Percentiles rank a stretch among this genome's conserved stretches.
Conservation (phyloP, 2,113 vertebrate genomes). For the Cygnus atratus region DNA sequence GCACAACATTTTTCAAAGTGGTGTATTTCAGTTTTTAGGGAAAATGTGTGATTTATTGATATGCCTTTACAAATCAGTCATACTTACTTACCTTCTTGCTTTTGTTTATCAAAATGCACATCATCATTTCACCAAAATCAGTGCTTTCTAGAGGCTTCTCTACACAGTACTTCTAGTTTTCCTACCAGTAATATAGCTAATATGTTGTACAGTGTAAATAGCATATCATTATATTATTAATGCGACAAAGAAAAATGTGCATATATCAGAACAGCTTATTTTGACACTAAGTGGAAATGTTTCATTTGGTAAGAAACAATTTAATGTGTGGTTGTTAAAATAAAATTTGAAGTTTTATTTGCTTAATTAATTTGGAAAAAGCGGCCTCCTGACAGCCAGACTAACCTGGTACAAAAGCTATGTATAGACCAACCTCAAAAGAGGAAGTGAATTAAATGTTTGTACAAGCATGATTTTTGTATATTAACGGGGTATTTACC, state of each 20-base stretch:
- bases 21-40: neutral
- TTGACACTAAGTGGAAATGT: neutral
- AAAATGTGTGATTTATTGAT: neutral
- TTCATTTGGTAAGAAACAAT: neutral
- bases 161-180: neutral
- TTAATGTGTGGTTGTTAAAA: neutral
- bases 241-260: neutral
- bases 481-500: neutral
- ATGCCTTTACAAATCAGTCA: neutral
- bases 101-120: neutral
- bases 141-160: neutral
- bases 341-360: neutral
- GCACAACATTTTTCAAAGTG: neutral
- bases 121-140: neutral
- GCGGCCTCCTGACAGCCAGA: neutral
- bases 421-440: too few relatives aligned
- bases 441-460: neutral
- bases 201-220: neutral
- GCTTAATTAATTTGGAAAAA: conserved; percentile 10
- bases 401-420: neutral
- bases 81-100: neutral
- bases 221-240: accelerated
- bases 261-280: neutral
- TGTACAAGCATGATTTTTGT: neutral
- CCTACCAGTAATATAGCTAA: neutral